Base-by-base conservation (phyloP, 2,797 vertebrate species). In the Scarus forsteni region DNA sequence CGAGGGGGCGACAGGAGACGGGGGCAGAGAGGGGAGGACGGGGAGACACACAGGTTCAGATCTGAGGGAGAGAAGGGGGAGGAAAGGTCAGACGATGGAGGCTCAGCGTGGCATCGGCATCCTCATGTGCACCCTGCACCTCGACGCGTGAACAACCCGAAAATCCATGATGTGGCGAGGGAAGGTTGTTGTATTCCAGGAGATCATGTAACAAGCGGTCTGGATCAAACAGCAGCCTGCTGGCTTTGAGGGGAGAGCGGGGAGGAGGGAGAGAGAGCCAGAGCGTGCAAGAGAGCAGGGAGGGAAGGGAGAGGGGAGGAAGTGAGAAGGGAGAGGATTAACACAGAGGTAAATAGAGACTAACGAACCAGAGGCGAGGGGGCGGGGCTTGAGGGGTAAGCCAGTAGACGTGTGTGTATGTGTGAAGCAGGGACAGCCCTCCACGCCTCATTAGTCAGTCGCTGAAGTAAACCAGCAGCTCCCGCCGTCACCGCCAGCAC, bases 171-270 rank as follows among this genome's bases (percentile, higher is more conserved):
- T 80, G 73, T 35, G 57, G 68, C 51, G 55, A 78, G 68, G 76
- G 77, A 81, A 77, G 54, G 60, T 49, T 80, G 88, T 90, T 81
- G 87, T 91, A 91, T 82, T 93, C 92, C 92, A 87, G 83, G 85
- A 94, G 93, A 95, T 95, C 95, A 93, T 90, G 89, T 94, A 95
- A 92, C 89, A 91, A 86, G 91, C 92, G 79, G 86, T 74, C 80
- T 89, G 93, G 94, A 94, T 96, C 93, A 91, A 92, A 94, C 87
- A 82, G 91, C 94, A 95, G 95, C 92, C 88, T 88, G 34, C 91
- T 79, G 48, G 85, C 86, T 92, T 69, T 88, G 87, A 89, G 85
- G 54, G 68, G 63, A 79, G 82, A 86, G 19, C 82, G 85, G 88
- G 90, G 88, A 93, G 94, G 93, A 89, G 77, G 87, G 45, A 85